A percentile compares a stretch with the other conserved stretches of the same genome.
Evolutionary conservation across 2,113 vertebrate species (phyloP).

Genomic region (Corvus cornix): DNA sequence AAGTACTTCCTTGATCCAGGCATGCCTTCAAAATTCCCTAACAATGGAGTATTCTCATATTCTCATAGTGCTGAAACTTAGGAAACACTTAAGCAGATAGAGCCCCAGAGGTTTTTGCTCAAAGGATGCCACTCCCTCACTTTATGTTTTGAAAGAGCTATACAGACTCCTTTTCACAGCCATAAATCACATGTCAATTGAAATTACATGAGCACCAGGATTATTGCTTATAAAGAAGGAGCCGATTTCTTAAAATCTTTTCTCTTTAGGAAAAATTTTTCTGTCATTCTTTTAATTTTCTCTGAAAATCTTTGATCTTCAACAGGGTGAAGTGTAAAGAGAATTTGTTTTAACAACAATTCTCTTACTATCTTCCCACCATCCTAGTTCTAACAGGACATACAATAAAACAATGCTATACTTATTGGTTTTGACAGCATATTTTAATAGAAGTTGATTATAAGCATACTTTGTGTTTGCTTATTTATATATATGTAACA

Average conservation of each 20-base stretch:
- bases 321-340: neutral
- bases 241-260: neutral
- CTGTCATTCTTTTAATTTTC: neutral
- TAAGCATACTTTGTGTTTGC: neutral
- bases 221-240: neutral
- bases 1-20: slow-evolving; percentile 75
- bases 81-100: slow-evolving; percentile 61
- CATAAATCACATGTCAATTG: slow-evolving; percentile 20
- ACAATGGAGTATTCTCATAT: slow-evolving; percentile 71
- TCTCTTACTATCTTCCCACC: neutral
- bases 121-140: slow-evolving; percentile 48
- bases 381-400: neutral
- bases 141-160: slow-evolving; percentile 49
- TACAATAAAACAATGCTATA: neutral
- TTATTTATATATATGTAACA: neutral
- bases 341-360: neutral
- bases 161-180: slow-evolving; percentile 31
- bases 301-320: neutral
- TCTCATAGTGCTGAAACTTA: slow-evolving; percentile 55
- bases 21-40: slow-evolving; percentile 59
- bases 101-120: slow-evolving; percentile 32
- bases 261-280: neutral
- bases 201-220: neutral
- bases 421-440: neutral
- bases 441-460: neutral